Percentiles rank a stretch among this genome's conserved stretches.
phyloP scores from a whole-genome alignment of 1,140 invertebrate genomes.

The Ceratina australensis region DNA sequence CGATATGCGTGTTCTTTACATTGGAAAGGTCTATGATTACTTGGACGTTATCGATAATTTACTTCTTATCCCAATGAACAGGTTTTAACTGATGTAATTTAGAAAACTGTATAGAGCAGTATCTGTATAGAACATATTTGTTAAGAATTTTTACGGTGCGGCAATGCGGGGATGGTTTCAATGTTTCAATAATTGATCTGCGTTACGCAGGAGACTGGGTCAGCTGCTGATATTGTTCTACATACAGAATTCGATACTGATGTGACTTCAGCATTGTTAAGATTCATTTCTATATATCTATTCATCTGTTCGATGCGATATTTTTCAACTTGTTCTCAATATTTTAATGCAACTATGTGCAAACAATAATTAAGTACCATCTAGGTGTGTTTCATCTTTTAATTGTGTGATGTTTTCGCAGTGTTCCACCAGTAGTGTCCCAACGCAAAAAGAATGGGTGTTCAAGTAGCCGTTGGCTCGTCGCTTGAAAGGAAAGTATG shows the following conservation, averaged over 20 bases:
- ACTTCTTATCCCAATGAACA: slow-evolving; percentile 42
- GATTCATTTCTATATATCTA: slow-evolving; percentile 47
- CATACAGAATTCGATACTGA: slow-evolving; percentile 47
- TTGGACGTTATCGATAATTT: slow-evolving; percentile 49
- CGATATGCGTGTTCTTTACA: slow-evolving; percentile 38
- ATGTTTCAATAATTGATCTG: slow-evolving; percentile 50
- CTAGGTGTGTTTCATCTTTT: slow-evolving; percentile 65
- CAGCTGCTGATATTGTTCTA: slow-evolving; percentile 48
- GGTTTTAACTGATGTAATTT: slow-evolving; percentile 56
- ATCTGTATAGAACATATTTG: slow-evolving; percentile 3
- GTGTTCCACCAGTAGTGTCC: slow-evolving; percentile 72
- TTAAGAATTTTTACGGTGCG: slow-evolving; percentile 48
- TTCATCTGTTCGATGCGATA: slow-evolving; percentile 49
- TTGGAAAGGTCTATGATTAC: slow-evolving; percentile 64
- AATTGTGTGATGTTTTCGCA: slow-evolving; percentile 68
- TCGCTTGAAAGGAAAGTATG: slow-evolving; percentile 78
- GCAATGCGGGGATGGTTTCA: slow-evolving; percentile 48
- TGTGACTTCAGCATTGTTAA: slow-evolving; percentile 39
- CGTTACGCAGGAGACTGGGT: slow-evolving; percentile 44
- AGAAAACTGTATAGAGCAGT: slow-evolving; percentile 48
- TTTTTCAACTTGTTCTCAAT: slow-evolving; percentile 51
- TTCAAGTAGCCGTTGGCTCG: slow-evolving; percentile 76
- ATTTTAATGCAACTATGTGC: slow-evolving; percentile 54
- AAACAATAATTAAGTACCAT: slow-evolving; percentile 57
- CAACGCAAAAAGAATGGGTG: slow-evolving; percentile 77